Percentiles rank a stretch among this genome's conserved stretches.
Conservation (phyloP, 2,113 vertebrate species). For the Psilopsiagon aurifrons region DNA sequence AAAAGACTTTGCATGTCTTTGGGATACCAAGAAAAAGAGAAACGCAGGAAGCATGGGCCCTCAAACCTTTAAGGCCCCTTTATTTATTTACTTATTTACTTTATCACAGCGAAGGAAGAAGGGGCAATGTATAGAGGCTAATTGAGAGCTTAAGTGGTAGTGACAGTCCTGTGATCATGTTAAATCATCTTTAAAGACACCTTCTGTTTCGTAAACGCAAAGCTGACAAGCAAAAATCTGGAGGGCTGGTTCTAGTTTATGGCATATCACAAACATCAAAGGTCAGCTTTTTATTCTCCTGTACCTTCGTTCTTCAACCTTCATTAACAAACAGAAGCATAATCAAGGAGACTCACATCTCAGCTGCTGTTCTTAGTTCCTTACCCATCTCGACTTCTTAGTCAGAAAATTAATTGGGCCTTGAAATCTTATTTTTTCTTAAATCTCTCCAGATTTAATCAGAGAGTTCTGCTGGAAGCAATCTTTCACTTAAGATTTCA, state of each 20-base stretch:
- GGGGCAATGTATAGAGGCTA: background rate
- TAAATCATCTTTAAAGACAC: slow-evolving; percentile 24
- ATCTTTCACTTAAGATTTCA: slow-evolving; percentile 63
- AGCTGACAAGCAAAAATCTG: slow-evolving; percentile 17
- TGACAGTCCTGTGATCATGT: background rate
- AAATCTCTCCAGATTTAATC: slow-evolving; percentile 36
- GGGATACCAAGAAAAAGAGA: background rate
- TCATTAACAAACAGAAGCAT: slow-evolving; percentile 16
- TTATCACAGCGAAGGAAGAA: background rate
- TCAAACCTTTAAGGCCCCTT: background rate
- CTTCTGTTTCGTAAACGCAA: slow-evolving; percentile 16
- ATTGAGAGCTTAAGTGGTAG: background rate
- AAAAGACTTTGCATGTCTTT: background rate
- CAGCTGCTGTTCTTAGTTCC: background rate
- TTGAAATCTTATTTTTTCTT: slow-evolving; percentile 27
- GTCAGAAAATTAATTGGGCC: slow-evolving; percentile 49
- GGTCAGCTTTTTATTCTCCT: background rate
- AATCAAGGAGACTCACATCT: background rate
- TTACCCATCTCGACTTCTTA: slow-evolving; percentile 29
- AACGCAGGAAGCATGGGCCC: background rate
- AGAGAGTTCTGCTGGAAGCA: slow-evolving; percentile 57
- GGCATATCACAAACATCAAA: slow-evolving; percentile 35
- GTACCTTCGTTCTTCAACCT: slow-evolving; percentile 13
- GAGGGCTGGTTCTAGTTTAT: slow-evolving; percentile 55
- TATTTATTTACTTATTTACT: background rate